Evolutionary conservation across 2,113 vertebrate genomes (phyloP), one percentile per base, ranked within the genome.

Genomic region (Nanorana parkeri): DNA sequence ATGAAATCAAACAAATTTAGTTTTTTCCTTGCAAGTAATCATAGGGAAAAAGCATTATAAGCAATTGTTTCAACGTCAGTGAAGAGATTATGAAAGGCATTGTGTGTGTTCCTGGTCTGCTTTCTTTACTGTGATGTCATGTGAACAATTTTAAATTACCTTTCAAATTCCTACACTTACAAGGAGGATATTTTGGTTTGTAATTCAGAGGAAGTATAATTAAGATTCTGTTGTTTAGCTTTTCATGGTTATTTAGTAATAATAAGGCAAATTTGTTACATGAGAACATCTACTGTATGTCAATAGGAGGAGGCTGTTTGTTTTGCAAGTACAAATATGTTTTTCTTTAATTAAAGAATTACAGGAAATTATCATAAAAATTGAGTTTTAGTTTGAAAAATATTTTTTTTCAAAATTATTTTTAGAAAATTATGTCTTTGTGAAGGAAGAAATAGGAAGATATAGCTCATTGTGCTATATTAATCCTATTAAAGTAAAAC

Each of bases 41-140:
- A 32, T 29, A 60, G 56, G 5, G 61, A 4, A 75, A 60, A 13
- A 36, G 61, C 20, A 5, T 32, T 58, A 17, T 73, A 58, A 73
- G 54, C 26, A 73, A 73, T 73, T 60, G 56, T 41, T 60, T 56
- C 55, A 16, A 75, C 56, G 29, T 60, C 56, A 75, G 13, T 41
- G 55, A 60, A 21, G 7, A 23, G 54, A 74, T 58, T 60, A 58
- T 60, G 19, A 60, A 60, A 74, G 11, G 28, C 71, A 74, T 15
- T 10, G 54, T 17, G 13, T 23, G 20, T 58, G 69, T 73, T n/a
- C 71, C 20, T 16, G 1, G 71, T 74, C 54, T 74, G 21, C 56
- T 24, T 15, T 24, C 16, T 54, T 5, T 72, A 20, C 28, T 58
- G 28, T 36, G 55, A 36, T 74, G 71, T 74, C 19, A 74, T 60